Evolutionary conservation across 2,113 vertebrate species (phyloP).

Genomic region (Mandrillus leucophaeus): DNA sequence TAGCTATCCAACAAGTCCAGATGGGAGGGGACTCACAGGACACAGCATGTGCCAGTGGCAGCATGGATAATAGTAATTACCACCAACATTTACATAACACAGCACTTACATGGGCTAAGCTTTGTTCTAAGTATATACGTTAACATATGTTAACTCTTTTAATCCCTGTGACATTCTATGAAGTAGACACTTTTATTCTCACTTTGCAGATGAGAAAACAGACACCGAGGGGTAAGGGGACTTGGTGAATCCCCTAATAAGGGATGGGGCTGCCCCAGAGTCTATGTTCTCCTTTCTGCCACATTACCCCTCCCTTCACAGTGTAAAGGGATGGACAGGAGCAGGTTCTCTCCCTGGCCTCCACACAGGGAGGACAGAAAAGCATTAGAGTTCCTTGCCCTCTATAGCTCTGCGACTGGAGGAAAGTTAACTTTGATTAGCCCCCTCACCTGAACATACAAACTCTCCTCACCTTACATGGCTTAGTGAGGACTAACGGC

Average conservation of each 20-base stretch:
- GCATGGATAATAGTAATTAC: background rate
- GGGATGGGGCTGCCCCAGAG: background rate
- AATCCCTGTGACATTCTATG: background rate
- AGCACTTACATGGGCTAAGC: background rate
- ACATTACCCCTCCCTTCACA: background rate
- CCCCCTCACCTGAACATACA: background rate
- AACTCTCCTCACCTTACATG: background rate
- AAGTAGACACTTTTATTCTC: background rate
- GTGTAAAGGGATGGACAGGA: background rate
- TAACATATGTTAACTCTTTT: background rate
- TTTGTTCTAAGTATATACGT: background rate
- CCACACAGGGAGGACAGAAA: accelerated
- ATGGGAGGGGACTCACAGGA: background rate
- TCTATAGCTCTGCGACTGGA: background rate
- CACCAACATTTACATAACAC: background rate
- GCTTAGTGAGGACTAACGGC: background rate
- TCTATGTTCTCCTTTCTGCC: background rate
- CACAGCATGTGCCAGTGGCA: background rate
- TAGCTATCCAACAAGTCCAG: background rate
- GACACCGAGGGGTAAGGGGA: background rate
- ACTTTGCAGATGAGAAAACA: background rate
- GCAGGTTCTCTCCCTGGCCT: background rate
- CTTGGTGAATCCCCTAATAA: background rate
- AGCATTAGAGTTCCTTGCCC: background rate
- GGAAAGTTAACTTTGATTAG: no score